Evolutionary conservation across 2,888 invertebrate species (phyloP).

Genomic region (Stenichneumon culpator): DNA sequence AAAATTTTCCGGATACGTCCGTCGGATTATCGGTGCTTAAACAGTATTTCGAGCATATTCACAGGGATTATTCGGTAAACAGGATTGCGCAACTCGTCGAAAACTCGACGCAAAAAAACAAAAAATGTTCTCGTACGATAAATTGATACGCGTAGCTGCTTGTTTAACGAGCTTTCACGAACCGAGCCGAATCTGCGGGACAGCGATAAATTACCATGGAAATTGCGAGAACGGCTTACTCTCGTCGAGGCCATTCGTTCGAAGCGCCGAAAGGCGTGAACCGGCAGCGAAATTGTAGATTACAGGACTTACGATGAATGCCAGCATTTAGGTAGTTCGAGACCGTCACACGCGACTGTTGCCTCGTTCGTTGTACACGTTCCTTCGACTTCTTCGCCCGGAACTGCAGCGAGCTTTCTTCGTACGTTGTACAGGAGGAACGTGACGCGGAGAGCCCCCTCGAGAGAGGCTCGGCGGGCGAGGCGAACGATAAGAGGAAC

Average conservation of each 20-base stretch:
- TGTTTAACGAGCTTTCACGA: not conserved
- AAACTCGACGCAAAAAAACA: not conserved
- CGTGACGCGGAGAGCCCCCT: not conserved
- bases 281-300: conserved; percentile 17
- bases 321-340: not conserved
- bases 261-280: not conserved
- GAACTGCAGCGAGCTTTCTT: not conserved
- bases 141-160: not conserved
- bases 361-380: not conserved
- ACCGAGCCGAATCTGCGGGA: not conserved
- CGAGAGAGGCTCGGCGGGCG: not conserved
- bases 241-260: not conserved
- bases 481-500: conserved; percentile 36
- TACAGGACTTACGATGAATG: conserved; percentile 27
- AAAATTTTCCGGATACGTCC: not conserved
- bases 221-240: not conserved
- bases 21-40: not conserved
- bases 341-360: not conserved
- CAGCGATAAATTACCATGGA: not conserved
- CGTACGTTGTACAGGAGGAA: not conserved
- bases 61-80: not conserved
- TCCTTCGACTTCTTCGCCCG: not conserved
- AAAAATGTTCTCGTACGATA: not conserved
- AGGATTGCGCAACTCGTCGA: not conserved
- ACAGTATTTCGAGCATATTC: not conserved